A percentile compares a stretch with the other conserved stretches of the same genome.
Evolutionary conservation across 2,888 invertebrate genomes (phyloP).

Genomic region (Carterocephalus palaemon): DNA sequence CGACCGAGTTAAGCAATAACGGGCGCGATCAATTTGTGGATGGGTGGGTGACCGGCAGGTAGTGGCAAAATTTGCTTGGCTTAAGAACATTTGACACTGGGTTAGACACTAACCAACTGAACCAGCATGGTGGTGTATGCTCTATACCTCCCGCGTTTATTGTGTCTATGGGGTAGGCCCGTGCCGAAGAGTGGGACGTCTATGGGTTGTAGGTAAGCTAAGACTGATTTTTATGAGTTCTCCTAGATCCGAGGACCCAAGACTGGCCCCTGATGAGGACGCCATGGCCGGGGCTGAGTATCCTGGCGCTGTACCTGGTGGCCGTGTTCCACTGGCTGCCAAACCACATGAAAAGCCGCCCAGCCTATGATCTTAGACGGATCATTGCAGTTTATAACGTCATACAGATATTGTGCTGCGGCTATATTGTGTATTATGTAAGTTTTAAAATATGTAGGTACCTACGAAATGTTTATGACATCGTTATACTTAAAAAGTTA

Average conservation of each 20-base stretch:
- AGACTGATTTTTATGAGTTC: slow-evolving; percentile 3
- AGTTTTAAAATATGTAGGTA: slow-evolving; percentile 33
- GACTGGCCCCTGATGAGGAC: slow-evolving; percentile 84
- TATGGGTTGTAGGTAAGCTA: not conserved
- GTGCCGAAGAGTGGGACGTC: too few species aligned
- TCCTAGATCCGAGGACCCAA: slow-evolving; percentile 81
- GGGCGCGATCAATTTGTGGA: too few species aligned
- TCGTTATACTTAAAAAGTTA: too few species aligned
- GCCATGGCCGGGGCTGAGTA: slow-evolving; percentile 81
- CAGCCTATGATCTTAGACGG: slow-evolving; percentile 81
- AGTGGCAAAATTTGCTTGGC: too few species aligned
- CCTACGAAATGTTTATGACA: too few species aligned
- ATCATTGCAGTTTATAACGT: slow-evolving; percentile 83
- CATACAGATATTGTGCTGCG: slow-evolving; percentile 81
- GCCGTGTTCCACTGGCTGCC: slow-evolving; percentile 85
- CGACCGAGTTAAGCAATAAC: too few species aligned
- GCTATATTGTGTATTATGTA: slow-evolving; percentile 80
- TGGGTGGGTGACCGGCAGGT: too few species aligned
- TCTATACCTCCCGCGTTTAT: too few species aligned
- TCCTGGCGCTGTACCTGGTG: slow-evolving; percentile 81
- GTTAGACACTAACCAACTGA: too few species aligned
- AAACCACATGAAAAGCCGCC: slow-evolving; percentile 81
- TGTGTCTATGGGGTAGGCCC: too few species aligned
- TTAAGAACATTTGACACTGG: too few species aligned
- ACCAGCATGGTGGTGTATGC: too few species aligned